Base-by-base conservation (phyloP, 2,888 invertebrate genomes). In the Alloplasta piceator region DNA sequence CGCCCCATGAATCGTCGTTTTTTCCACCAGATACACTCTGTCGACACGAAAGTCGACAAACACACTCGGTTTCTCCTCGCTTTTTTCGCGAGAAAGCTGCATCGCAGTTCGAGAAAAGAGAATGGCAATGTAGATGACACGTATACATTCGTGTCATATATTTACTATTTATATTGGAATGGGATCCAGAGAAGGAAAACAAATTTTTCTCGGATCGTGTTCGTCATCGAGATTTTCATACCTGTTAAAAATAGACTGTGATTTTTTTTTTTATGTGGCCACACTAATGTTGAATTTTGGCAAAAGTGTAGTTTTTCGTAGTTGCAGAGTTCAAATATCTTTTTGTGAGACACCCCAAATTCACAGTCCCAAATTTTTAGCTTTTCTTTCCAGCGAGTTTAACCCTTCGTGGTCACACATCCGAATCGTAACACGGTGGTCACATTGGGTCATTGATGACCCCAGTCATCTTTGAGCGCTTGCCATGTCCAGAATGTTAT, bases 41-140 rank as follows among this genome's bases (percentile, higher is more conserved):
- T 78, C 55, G 61, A 14, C 41, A 66, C 36, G 46, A 60, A 48
- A 55, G 52, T 43, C 60, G 72, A 67, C 48, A 58, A 70, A 56
- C 38, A 64, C 58, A 55, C 38, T 12, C 12, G 9, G 10, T 14
- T 14, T 38, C 10, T 52, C 46, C 58, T 10, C 12, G 12, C 12
- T 46, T 70, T 48, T n/a, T 74, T 48, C 41, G 9, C 26, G 38
- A 52, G 52, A 9, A 52, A 60, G 52, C 56, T 66, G 60, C 52
- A 41, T 14, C 43, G 58, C 66, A 72, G 64, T 50, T 43, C 38
- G 58, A 60, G 43, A 66, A 41, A 52, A 66, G 16, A 64, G 36
- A 10, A 14, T n/a, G 55, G 63, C 61, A 9, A 56, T 63, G 39
- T 46, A 41, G 26, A 63, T n/a, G 7, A 41, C 46, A 16, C 56